Evolutionary conservation across 2,797 vertebrate species (phyloP), one percentile per base, ranked within the genome.

Genomic region (Ceryle rudis): DNA sequence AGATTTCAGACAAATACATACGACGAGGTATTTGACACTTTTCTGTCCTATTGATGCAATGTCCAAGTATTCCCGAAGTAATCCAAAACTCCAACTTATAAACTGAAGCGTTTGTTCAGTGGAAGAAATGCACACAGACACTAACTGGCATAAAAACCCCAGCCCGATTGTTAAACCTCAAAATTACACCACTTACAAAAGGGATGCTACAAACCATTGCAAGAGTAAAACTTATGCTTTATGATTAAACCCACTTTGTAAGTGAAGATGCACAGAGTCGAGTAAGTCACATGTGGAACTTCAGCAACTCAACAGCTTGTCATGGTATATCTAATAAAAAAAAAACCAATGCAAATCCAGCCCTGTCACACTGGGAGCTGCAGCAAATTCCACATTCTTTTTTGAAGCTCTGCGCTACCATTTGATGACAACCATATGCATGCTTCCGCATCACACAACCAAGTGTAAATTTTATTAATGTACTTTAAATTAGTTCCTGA

Each of bases 401-500:
- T 52, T 0, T 39, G 29, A 64, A 94, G 41, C 46, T 61, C 66
- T 90, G 70, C 16, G 54, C 73, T 75, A 74, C 82, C 20, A 60
- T 73, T 77, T 94, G 62, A 96, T 89, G 77, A 89, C 86, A 95
- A 77, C 64, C 95, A 92, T 25, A 64, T 23, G 49, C 37, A 81
- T 2, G 35, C 52, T 79, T 70, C 66, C 62, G 72, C 51, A 93
- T 72, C 77, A 70, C 42, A 79, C 58, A 79, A 39, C 8, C 0
- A 47, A 85, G 69, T 35, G 57, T 9, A 65, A 61, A 70, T 78
- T 81, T 84, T 80, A 91, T 78, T 81, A 42, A 90, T 42, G 35
- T 39, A 28, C 33, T 93, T 85, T 29, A 77, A 89, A 94, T 92
- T 46, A 93, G 60, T 54, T 91, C 90, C 91, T 79, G 92, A 77